Conservation (phyloP, 2,113 vertebrate genomes). For the Passer montanus region DNA sequence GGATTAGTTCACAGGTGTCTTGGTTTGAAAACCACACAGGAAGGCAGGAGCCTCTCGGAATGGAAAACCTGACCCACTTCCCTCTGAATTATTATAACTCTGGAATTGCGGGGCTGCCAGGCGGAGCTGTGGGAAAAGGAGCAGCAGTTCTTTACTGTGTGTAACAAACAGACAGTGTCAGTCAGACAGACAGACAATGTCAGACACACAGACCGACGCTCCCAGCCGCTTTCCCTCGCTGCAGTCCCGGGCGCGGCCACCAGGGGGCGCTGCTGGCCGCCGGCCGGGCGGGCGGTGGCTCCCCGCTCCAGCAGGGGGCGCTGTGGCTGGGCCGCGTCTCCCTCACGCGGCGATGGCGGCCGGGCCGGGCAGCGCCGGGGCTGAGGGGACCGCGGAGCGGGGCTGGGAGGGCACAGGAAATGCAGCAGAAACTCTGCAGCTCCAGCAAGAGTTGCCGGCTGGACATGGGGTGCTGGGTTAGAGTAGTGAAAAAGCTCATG, state of each 20-base stretch:
- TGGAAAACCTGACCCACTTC: background rate
- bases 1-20: background rate
- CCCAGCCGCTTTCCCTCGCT: background rate
- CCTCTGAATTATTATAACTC: background rate
- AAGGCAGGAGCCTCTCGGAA: fast-evolving
- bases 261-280: background rate
- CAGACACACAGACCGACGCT: no score
- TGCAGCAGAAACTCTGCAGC: no score
- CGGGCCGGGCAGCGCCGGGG: background rate
- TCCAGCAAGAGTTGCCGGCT: fast-evolving
- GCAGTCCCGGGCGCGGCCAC: background rate
- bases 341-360: background rate
- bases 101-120: fast-evolving
- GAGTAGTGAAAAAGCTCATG: fast-evolving
- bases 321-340: background rate
- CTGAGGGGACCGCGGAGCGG: no score
- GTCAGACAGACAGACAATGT: no score
- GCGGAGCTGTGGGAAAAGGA: fast-evolving
- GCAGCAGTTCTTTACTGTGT: background rate
- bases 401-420: no score
- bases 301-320: background rate
- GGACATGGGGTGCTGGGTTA: fast-evolving
- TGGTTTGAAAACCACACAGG: background rate
- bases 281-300: background rate
- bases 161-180: background rate